Percentiles rank a stretch among this genome's conserved stretches.
These are phyloP conservation scores for Spodoptera frugiperda DNA, from an alignment of 1,140 invertebrate genomes.

Conservation along the genomic window DNA sequence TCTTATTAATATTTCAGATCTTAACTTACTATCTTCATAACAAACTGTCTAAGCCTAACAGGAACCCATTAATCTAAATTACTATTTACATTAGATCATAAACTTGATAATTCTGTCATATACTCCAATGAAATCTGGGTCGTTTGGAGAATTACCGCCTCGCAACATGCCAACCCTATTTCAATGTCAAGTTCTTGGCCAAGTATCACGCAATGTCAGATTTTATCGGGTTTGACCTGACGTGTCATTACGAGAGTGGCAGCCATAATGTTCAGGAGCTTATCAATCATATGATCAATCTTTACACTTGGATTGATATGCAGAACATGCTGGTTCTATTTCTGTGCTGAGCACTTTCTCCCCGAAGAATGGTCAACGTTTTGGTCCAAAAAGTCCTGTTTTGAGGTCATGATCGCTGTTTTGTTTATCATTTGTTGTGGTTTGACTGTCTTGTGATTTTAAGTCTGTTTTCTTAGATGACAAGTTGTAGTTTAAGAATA, in stretches of 20 bases:
- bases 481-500: too few relatives aligned
- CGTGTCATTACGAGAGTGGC: constrained; percentile 23
- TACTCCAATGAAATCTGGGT: constrained; percentile 21
- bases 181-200: constrained; percentile 43
- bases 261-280: constrained; percentile 40
- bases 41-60: not conserved
- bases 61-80: not conserved
- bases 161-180: constrained; percentile 34
- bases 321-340: constrained; percentile 32
- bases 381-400: constrained; percentile 5
- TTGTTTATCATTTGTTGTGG: constrained; percentile 3
- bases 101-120: constrained; percentile 13
- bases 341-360: constrained; percentile 39
- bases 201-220: constrained; percentile 45
- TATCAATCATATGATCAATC: constrained; percentile 50
- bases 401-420: constrained; percentile 13
- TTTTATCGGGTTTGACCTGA: constrained; percentile 35
- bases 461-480: too few relatives aligned
- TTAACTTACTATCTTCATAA: constrained; percentile 1
- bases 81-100: not conserved
- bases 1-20: not conserved
- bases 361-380: not conserved
- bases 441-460: too few relatives aligned
- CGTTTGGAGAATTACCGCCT: constrained; percentile 29
- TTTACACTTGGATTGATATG: constrained; percentile 43